Evolutionary conservation across 2,888 invertebrate genomes (phyloP).

Genomic region (Heteromyza rotundicornis): DNA sequence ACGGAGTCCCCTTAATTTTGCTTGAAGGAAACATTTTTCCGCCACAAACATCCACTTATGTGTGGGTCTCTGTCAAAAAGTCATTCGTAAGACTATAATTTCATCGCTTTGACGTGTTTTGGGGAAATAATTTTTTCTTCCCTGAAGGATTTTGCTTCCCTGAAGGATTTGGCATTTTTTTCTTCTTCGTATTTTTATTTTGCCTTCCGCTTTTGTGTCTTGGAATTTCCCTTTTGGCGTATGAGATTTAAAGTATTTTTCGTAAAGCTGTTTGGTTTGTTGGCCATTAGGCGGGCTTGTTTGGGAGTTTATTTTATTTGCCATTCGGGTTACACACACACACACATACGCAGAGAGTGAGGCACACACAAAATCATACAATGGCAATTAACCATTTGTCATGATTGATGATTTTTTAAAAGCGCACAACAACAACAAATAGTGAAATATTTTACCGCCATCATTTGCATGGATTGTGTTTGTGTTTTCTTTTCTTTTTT

Average conservation of each 20-base stretch:
- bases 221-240: not conserved
- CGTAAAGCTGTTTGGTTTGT: not conserved
- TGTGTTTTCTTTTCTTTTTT: constrained; percentile 5
- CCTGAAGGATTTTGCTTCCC: not conserved
- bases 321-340: too few relatives aligned
- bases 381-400: constrained; percentile 49
- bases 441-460: constrained; percentile 21
- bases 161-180: not conserved
- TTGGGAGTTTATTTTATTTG: not conserved
- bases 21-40: not conserved
- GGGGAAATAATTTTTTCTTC: not conserved
- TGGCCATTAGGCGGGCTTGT: not conserved
- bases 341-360: not conserved
- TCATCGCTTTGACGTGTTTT: constrained; percentile 3
- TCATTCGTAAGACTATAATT: constrained; percentile 12
- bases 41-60: not conserved
- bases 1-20: not conserved
- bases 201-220: constrained; percentile 5
- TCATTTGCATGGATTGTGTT: constrained; percentile 45
- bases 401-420: constrained; percentile 59
- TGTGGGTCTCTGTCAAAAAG: constrained; percentile 13
- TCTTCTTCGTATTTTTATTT: constrained; percentile 1
- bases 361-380: constrained; percentile 2
- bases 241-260: not conserved
- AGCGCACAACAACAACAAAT: constrained; percentile 38